These are phyloP conservation scores for Acanthisitta chloris DNA, from an alignment of 2,113 vertebrate genomes.

Conservation along the genomic window DNA sequence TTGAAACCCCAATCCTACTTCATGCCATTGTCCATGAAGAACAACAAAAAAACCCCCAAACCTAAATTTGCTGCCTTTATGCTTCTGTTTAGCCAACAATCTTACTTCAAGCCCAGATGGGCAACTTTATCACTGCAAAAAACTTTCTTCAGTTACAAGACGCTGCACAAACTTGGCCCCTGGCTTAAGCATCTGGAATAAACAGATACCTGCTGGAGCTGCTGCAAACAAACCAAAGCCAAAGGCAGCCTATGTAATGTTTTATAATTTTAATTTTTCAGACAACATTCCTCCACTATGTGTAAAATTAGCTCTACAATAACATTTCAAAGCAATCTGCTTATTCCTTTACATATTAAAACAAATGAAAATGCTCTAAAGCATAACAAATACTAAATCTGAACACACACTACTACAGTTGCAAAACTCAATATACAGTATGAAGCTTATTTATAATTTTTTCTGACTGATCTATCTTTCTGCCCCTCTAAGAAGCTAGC, in stretches of 20 bases:
- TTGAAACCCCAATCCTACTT: background rate
- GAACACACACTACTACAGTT: conserved; percentile 52
- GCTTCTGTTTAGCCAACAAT: background rate
- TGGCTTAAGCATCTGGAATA: background rate
- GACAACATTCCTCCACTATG: background rate
- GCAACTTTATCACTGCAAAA: background rate
- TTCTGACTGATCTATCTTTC: conserved; percentile 24
- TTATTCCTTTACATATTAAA: conserved; percentile 50
- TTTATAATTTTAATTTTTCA: conserved; percentile 53
- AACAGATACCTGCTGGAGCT: background rate
- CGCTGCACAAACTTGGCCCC: background rate
- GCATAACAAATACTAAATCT: conserved; percentile 42
- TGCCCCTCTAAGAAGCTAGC: conserved; percentile 31
- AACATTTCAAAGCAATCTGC: conserved; percentile 47
- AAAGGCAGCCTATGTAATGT: conserved; percentile 34
- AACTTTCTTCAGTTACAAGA: background rate
- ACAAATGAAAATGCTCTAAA: conserved; percentile 40
- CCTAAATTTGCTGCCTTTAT: conserved; percentile 3
- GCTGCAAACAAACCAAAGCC: background rate
- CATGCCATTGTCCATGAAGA: background rate
- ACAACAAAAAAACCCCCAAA: background rate
- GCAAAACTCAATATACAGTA: conserved; percentile 56
- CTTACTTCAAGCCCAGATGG: background rate
- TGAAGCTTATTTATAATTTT: conserved; percentile 35
- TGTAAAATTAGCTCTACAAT: conserved; percentile 50